Base-by-base conservation (phyloP, 2,113 vertebrate species). In the Puffinus mauretanicus region DNA sequence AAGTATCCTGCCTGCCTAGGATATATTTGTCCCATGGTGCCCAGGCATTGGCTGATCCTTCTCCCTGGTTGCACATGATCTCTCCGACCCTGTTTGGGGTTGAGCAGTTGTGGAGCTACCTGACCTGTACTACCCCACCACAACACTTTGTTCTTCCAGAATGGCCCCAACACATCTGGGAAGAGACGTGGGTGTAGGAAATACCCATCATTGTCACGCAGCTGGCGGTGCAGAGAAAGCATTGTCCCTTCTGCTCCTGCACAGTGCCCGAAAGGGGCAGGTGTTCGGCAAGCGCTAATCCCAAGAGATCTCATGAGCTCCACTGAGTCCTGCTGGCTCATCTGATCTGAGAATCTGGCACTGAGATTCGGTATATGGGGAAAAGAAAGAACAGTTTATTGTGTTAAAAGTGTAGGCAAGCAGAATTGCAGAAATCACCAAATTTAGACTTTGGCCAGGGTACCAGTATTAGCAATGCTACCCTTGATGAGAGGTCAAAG, bases 171-270 rank as follows among this genome's bases (percentile, higher is more conserved):
- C 22, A 73, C 40, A 32, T 77, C 38, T 90, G 78, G 61, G 34
- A 61, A 80, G 25, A 21, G 54, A 9, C 0, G 0, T 54, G 25
- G 3, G 1, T 13, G 22, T 75, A 34, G 32, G 77, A 85, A 94
- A 93, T 42, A 25, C 40, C 29, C 58, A 11, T 13, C 36, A 47
- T 17, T 94, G 55, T 93, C 72, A 61, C 1, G 3, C 49, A 92
- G 66, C 57, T 77, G 66, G 66, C 1, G 0, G 12, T 0, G 13
- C 54, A 72, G 71, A 20, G 55, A 60, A 52, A 6, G 27, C 46
- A 71, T 87, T 87, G 81, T 82, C 84, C 77, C 29, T 66, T 58
- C 55, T 96, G 58, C 80, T 83, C 40, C 58, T 42, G 72, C 16
- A 4, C 36, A 3, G 64, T 65, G 82, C 93, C 93, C 9, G 0